These are phyloP conservation scores for Mylabris sibirica DNA, from an alignment of 2,888 invertebrate genomes.

Conservation along the genomic window DNA sequence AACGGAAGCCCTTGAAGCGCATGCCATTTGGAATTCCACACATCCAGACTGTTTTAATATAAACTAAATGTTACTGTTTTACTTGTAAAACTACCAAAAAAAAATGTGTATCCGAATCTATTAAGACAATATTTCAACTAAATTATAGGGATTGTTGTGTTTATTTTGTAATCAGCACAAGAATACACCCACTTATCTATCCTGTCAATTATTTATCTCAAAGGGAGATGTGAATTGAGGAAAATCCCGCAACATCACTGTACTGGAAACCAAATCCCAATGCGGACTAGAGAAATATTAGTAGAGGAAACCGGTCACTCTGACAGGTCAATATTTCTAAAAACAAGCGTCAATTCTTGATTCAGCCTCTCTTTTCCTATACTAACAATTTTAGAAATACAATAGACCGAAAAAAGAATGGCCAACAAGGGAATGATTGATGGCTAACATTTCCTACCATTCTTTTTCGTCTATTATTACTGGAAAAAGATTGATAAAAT, in stretches of 20 bases:
- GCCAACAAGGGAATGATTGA: not conserved
- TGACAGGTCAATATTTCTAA: conserved; percentile 21
- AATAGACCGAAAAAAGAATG: not conserved
- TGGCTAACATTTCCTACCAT: not conserved
- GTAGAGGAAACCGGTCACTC: not conserved
- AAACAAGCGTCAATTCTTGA: conserved; percentile 14
- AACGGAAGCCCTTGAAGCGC: conserved; percentile 37
- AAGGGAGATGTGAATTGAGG: not conserved
- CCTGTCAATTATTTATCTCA: conserved; percentile 4
- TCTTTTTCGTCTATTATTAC: not conserved
- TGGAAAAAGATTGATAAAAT: not conserved
- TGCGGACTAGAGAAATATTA: conserved; percentile 6
- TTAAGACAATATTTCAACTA: not conserved
- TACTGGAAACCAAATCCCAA: conserved; percentile 7
- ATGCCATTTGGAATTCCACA: conserved; percentile 37
- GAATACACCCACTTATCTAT: not conserved
- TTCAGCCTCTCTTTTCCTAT: not conserved
- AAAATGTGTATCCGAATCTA: not conserved
- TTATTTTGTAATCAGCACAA: not conserved
- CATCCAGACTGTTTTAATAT: conserved; percentile 29
- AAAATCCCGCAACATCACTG: not conserved
- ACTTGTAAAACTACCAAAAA: not conserved
- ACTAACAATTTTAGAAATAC: conserved; percentile 5
- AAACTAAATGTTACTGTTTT: not conserved
- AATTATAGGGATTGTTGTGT: not conserved